Conservation (phyloP, 2,113 vertebrate genomes). For the Chaetorhynchus papuensis region DNA sequence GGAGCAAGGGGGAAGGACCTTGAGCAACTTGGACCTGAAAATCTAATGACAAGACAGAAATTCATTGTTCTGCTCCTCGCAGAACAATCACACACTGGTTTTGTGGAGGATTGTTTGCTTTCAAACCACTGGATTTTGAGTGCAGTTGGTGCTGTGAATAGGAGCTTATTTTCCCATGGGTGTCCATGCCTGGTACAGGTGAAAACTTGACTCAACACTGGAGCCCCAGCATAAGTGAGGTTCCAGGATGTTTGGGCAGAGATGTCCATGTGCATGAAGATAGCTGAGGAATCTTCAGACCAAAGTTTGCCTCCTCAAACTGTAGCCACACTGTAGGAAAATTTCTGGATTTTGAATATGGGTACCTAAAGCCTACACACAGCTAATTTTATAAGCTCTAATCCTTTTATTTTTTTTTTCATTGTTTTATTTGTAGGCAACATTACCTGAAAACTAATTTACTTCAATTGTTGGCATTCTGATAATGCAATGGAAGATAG, state of each 20-base stretch:
- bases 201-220: not conserved
- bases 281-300: not conserved
- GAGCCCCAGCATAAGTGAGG: not conserved
- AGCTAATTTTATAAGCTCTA: not conserved
- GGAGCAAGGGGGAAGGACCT: not conserved
- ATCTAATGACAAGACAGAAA: not conserved
- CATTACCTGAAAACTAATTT: not conserved
- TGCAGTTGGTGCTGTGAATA: not conserved
- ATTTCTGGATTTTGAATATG: not conserved
- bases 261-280: too few relatives aligned
- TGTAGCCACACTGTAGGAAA: not conserved
- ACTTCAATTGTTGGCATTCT: not conserved
- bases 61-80: not conserved
- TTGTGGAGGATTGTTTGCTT: not conserved
- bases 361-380: not conserved
- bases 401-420: not conserved
- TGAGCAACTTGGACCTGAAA: not conserved
- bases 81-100: not conserved
- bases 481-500: not conserved
- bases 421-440: not conserved
- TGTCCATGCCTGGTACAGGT: not conserved
- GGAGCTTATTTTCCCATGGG: rapidly evolving
- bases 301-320: not conserved
- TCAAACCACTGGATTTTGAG: not conserved
- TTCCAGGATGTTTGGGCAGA: not conserved